Evolutionary conservation across 2,797 vertebrate genomes (phyloP), one percentile per base, ranked within the genome.

Genomic region (Linurgus olivaceus): DNA sequence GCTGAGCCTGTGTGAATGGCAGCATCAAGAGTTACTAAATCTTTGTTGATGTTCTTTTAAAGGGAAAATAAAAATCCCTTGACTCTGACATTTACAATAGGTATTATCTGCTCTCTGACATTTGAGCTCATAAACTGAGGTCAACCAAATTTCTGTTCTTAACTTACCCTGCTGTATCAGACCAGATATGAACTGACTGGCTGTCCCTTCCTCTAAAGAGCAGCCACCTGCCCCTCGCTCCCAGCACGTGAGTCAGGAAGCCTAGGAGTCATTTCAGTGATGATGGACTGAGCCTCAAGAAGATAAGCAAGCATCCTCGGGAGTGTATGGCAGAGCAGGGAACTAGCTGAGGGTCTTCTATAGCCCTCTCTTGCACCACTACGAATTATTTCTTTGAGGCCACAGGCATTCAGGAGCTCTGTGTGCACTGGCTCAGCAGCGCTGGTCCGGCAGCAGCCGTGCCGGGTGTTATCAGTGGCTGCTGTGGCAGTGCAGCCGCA

Each of bases 21-120:
- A 80, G 59, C n/a, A 42, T 44, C 62, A 59, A 45, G 25, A 61
- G 29, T 21, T 42, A 58, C 58, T 75, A 78, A 89, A n/a, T 40
- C 80, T 66, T 37, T 47, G 35, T 9, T 75, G n/a, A 25, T 51
- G 40, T 33, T 80, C 72, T 67, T 74, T 61, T 44, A 9, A 85
- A 81, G 35, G 17, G 45, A 86, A 81, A 63, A 87, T 35, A 66
- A 82, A 82, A 88, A 40, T 80, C 65, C 54, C 66, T 57, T 0
- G 2, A 28, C 61, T 67, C 72, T 96, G 95, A 95, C 89, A 96
- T 96, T 96, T 96, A 74, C 93, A 50, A 9, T 37, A 86, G 90
- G 28, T 68, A 37, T 88, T 86, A 86, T 61, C 57, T 88, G 75
- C 38, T 90, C 82, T 42, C 82, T 96, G 93, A 86, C 90, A 95